phyloP scores from a whole-genome alignment of 1,140 invertebrate species.

The Drosophila truncata region DNA sequence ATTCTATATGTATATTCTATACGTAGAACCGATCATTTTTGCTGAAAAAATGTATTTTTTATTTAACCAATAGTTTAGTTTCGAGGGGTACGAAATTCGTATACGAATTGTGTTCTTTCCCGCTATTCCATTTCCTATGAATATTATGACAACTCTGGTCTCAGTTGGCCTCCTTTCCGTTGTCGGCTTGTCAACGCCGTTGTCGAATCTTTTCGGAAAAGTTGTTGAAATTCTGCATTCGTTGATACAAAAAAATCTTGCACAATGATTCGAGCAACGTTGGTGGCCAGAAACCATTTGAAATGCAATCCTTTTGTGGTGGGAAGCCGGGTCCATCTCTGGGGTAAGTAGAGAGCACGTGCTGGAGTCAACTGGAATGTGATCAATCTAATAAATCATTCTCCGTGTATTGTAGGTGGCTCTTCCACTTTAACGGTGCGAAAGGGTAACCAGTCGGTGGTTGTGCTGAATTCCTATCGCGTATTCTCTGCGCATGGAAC shows the following conservation, averaged over 20 bases:
- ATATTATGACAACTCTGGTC: slow-evolving; percentile 7
- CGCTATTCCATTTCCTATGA: not conserved
- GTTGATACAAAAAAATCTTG: not conserved
- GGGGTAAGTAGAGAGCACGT: slow-evolving; percentile 17
- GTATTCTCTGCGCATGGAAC: not conserved
- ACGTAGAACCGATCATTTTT: not conserved
- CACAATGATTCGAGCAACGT: slow-evolving; percentile 26
- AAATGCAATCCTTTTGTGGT: not conserved
- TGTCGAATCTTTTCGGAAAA: slow-evolving; percentile 16
- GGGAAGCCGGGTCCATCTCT: not conserved
- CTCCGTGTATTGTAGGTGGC: not conserved
- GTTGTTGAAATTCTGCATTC: slow-evolving; percentile 28
- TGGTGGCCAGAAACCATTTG: slow-evolving; percentile 1
- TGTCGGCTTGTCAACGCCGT: slow-evolving; percentile 8
- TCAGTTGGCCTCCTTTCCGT: slow-evolving; percentile 9
- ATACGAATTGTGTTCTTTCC: not conserved
- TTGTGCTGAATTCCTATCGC: slow-evolving; percentile 5
- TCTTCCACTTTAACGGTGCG: not conserved
- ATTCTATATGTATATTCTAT: not conserved
- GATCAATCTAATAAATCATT: not conserved
- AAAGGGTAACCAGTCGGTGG: not conserved
- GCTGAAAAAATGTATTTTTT: not conserved
- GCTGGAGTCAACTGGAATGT: not conserved
- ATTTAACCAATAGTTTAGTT: no score
- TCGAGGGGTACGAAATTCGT: no score